phyloP scores from a whole-genome alignment of 2,113 vertebrate species.

The Rhynchopsitta pachyrhyncha region DNA sequence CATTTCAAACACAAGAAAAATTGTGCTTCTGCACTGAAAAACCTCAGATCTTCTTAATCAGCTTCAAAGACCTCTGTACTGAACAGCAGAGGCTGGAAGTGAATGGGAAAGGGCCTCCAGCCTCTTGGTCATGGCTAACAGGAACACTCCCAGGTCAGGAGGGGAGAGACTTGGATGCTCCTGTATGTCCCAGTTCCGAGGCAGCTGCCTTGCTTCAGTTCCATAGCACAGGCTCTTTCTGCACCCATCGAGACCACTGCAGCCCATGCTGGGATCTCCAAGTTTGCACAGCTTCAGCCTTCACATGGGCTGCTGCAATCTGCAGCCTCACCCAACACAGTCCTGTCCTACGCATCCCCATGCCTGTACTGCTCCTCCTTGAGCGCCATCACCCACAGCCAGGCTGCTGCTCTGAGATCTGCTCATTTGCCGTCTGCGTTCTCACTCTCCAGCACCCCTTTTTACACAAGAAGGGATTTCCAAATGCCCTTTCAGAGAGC shows the following conservation, averaged over 20 bases:
- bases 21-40: background rate
- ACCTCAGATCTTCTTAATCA: background rate
- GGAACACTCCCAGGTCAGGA: background rate
- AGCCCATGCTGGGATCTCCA: background rate
- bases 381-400: accelerated
- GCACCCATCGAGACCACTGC: accelerated
- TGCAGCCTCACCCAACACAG: background rate
- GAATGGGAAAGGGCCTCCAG: background rate
- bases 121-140: background rate
- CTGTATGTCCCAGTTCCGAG: background rate
- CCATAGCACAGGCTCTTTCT: background rate
- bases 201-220: background rate
- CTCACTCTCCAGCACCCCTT: background rate
- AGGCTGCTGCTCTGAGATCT: accelerated
- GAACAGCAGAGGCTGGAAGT: background rate
- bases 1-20: background rate
- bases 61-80: background rate
- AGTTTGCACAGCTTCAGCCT: background rate
- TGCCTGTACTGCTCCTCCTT: background rate
- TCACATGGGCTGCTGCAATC: accelerated
- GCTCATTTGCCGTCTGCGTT: background rate
- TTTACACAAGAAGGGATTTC: background rate
- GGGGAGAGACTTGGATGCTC: background rate
- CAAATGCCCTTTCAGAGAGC: background rate
- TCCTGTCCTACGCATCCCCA: background rate